A percentile compares a stretch with the other conserved stretches of the same genome.
Evolutionary conservation across 2,888 invertebrate genomes (phyloP).

Genomic region (Mallateleia sp.): DNA sequence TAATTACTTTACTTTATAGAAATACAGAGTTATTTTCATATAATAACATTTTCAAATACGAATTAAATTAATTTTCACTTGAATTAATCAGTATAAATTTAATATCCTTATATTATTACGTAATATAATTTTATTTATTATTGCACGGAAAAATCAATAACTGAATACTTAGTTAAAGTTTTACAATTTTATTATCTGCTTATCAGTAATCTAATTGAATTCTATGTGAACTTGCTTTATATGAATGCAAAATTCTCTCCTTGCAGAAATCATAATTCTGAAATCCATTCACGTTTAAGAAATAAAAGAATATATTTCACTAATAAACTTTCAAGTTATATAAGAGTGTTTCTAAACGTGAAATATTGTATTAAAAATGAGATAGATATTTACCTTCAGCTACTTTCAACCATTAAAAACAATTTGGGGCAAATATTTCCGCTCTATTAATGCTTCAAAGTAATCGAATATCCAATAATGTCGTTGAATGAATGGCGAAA

Average conservation of each 20-base stretch:
- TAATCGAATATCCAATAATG: no score
- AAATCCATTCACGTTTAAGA: neutral
- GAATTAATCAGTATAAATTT: neutral
- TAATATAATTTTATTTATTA: neutral
- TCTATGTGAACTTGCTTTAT: neutral
- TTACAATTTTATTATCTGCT: neutral
- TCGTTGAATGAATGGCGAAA: no score
- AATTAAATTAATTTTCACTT: neutral
- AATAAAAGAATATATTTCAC: neutral
- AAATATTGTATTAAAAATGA: neutral
- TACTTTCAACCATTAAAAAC: conserved; percentile 30
- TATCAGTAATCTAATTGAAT: neutral
- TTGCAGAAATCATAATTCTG: no score
- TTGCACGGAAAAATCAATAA: no score
- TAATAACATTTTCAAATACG: no score
- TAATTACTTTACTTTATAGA: neutral
- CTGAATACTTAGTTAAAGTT: no score
- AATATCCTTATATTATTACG: neutral
- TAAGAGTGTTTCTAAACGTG: neutral
- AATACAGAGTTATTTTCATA: neutral
- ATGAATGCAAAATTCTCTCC: neutral
- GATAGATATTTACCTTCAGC: conserved; percentile 14
- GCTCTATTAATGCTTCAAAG: no score
- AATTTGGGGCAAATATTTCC: no score
- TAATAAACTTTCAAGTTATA: neutral